Conservation (phyloP, 2,888 invertebrate species). For the Nematopogon swammerdamellus region DNA sequence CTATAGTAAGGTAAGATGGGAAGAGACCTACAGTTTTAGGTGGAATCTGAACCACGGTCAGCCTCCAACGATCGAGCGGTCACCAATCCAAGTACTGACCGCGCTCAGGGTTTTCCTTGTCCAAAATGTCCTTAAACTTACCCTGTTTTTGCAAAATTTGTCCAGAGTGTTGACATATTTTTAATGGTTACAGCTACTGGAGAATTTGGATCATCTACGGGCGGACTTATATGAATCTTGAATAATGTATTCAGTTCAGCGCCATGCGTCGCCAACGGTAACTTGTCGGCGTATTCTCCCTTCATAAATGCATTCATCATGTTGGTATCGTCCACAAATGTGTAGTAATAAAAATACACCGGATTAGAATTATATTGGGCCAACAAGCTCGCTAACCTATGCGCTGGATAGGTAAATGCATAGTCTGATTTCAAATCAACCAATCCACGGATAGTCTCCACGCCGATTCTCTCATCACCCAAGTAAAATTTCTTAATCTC, state of each 20-base stretch:
- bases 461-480: neutral
- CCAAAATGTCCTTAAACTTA: too few species aligned
- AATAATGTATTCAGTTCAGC: neutral
- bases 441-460: neutral
- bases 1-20: too few species aligned
- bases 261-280: neutral
- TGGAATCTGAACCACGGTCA: too few species aligned
- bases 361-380: neutral
- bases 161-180: neutral
- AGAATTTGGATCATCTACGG: neutral
- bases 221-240: neutral
- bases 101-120: too few species aligned
- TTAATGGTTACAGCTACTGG: neutral
- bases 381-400: neutral
- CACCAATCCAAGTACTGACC: too few species aligned
- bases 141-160: constrained; percentile 1
- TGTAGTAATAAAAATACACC: neutral
- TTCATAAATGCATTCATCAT: neutral
- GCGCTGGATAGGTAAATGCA: neutral
- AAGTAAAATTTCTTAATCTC: constrained; percentile 1
- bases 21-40: too few species aligned
- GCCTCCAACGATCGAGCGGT: too few species aligned
- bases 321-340: neutral
- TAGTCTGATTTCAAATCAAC: constrained; percentile 1
- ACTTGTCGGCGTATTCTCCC: neutral